A percentile compares a stretch with the other conserved stretches of the same genome.
Conservation (phyloP, 2,797 vertebrate genomes). For the Liparis tanakae region DNA sequence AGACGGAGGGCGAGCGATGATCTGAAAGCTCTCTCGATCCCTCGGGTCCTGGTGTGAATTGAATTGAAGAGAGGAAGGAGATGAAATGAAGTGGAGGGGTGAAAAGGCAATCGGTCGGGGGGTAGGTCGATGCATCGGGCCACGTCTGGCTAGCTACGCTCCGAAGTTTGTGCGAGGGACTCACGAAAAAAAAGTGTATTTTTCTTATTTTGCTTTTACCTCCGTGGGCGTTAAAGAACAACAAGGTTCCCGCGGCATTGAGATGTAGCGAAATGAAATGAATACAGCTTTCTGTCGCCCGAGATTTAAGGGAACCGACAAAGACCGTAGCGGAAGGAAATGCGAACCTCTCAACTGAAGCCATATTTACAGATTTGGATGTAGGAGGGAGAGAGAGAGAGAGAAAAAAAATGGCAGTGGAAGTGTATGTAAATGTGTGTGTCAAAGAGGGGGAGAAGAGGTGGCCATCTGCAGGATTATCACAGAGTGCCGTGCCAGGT, state of each 20-base stretch:
- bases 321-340: conserved; percentile 17
- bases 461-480: conserved; percentile 65
- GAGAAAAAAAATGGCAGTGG: conserved; percentile 15
- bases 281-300: conserved; percentile 40
- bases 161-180: conserved; percentile 13
- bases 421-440: conserved; percentile 38
- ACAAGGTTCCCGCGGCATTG: conserved; percentile 4
- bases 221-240: conserved; percentile 23
- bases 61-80: conserved; percentile 24
- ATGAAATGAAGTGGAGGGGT: conserved; percentile 22
- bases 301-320: conserved; percentile 20
- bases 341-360: conserved; percentile 30
- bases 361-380: conserved; percentile 53
- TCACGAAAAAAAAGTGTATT: not conserved
- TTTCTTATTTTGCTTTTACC: not conserved
- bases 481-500: conserved; percentile 47
- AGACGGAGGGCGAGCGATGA: conserved; percentile 15
- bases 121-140: conserved; percentile 16
- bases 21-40: conserved; percentile 36
- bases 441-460: conserved; percentile 12
- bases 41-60: conserved; percentile 39
- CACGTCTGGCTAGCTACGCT: not conserved
- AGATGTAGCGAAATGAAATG: conserved; percentile 36
- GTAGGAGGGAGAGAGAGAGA: conserved; percentile 44
- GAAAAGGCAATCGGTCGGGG: conserved; percentile 16